Base-by-base conservation (phyloP, 2,113 vertebrate species). In the Archilochus colubris region DNA sequence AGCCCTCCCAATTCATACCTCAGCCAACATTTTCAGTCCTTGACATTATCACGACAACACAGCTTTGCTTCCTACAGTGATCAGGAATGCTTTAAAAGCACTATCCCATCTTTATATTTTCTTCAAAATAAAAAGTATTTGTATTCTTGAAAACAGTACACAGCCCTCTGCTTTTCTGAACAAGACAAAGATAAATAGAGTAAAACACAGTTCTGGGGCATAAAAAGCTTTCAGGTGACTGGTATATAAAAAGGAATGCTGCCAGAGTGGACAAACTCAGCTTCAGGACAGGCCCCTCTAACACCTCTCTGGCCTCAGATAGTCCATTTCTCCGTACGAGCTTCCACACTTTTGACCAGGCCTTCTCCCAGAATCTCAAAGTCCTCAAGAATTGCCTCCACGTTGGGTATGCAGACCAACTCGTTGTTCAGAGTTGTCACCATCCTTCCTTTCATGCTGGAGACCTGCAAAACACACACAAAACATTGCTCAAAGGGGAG, bases 331-430 rank as follows among this genome's bases (percentile, higher is more conserved):
- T 99, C 99, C 38, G 98, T 99, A 86, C 86, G 98, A 90, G 98
- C 97, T 69, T 99, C 98, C 83, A 99, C 97, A 0, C 96, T 97
- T 78, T 97, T 98, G 28, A 99, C 99, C 46, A 99, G 97, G 57
- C 98, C 99, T 93, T 99, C 97, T 12, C 99, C 99, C 80, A 99
- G 94, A 85, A 98, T 69, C 13, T 90, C 88, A 44, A 99, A 99
- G 94, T 99, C 99, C 85, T 99, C 98, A 91, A 99, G 91, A 92
- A 99, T 98, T 10, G 99, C 99, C 74, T 98, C 98, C 30, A 99
- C 96, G 1, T 99, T 99, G 61, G 99, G 99, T 88, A 99, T 40
- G 0, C 97, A 98, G 50, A 97, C 95, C 8, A 92, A 97, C 54
- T 98, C 95, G 0, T 97, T 97, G 22, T 98, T 97, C 6, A 85